Conservation (phyloP, 2,888 invertebrate species). For the Incurvaria masculella region DNA sequence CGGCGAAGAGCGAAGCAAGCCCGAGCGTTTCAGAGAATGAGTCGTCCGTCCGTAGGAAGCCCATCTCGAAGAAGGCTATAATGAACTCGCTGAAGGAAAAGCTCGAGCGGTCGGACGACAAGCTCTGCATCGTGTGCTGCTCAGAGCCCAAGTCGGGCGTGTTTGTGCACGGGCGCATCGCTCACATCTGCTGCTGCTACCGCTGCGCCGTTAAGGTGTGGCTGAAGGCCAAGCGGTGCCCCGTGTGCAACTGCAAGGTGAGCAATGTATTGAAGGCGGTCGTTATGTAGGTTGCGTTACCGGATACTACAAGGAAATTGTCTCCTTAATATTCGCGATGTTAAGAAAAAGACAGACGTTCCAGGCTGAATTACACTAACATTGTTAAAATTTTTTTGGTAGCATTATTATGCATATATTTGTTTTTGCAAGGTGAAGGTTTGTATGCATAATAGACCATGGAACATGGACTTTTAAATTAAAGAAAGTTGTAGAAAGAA, state of each 20-base stretch:
- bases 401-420: too few relatives aligned
- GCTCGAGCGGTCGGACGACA: conserved; percentile 23
- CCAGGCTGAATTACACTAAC: background rate
- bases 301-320: conserved; percentile 24
- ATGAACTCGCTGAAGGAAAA: conserved; percentile 27
- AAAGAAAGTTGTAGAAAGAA: too few relatives aligned
- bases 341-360: background rate
- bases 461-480: too few relatives aligned
- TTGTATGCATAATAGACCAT: too few relatives aligned
- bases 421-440: too few relatives aligned
- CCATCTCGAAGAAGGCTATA: conserved; percentile 23
- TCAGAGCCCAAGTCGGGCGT: conserved; percentile 63
- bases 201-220: conserved; percentile 66
- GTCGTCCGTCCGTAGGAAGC: conserved; percentile 3
- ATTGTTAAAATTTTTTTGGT: too few relatives aligned
- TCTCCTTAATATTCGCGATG: too few relatives aligned
- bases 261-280: conserved; percentile 64
- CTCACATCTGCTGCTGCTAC: conserved; percentile 70
- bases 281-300: conserved; percentile 40
- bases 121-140: conserved; percentile 61
- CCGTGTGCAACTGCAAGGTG: conserved; percentile 66
- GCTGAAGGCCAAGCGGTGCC: conserved; percentile 61
- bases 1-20: conserved; percentile 13
- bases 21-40: conserved; percentile 13
- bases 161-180: conserved; percentile 64